Percentiles rank a stretch among this genome's conserved stretches.
phyloP scores from a whole-genome alignment of 1,140 invertebrate genomes.

The Drosophila chauvacae region DNA sequence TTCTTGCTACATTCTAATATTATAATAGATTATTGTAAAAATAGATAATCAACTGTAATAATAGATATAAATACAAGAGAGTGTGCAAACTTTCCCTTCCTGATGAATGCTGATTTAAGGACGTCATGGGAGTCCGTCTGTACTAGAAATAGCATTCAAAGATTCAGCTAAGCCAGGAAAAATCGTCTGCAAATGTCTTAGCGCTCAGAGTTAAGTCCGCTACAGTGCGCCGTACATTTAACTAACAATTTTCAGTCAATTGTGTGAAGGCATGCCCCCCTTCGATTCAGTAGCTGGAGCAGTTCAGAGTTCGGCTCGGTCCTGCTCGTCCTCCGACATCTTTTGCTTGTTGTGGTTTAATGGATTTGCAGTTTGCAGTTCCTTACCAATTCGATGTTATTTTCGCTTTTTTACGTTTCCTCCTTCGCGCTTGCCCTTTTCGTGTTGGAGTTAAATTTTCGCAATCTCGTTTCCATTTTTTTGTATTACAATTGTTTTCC shows the following conservation, averaged over 20 bases:
- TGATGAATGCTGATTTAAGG: neutral
- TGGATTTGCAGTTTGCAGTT: constrained; percentile 82
- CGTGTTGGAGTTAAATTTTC: constrained; percentile 62
- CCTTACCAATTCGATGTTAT: constrained; percentile 79
- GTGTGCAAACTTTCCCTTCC: neutral
- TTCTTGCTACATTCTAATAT: too few species aligned
- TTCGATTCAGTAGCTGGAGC: constrained; percentile 19
- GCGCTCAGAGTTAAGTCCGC: constrained; percentile 9
- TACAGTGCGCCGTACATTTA: constrained; percentile 35
- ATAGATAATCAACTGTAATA: neutral
- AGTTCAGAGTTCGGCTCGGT: constrained; percentile 9
- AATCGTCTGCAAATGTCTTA: constrained; percentile 55
- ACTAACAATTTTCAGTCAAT: constrained; percentile 74
- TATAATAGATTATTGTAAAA: neutral
- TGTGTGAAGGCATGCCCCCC: constrained; percentile 39
- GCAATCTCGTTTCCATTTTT: constrained; percentile 34
- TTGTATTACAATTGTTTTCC: constrained; percentile 24
- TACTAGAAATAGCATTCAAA: neutral
- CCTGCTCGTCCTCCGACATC: constrained; percentile 26
- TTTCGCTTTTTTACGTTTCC: constrained; percentile 74
- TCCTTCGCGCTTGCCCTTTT: constrained; percentile 77
- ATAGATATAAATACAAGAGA: neutral
- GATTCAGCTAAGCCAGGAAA: constrained; percentile 45
- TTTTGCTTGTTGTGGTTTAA: constrained; percentile 81
- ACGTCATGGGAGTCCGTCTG: neutral